Evolutionary conservation across 2,888 invertebrate species (phyloP).

Genomic region (Sesia apiformis): DNA sequence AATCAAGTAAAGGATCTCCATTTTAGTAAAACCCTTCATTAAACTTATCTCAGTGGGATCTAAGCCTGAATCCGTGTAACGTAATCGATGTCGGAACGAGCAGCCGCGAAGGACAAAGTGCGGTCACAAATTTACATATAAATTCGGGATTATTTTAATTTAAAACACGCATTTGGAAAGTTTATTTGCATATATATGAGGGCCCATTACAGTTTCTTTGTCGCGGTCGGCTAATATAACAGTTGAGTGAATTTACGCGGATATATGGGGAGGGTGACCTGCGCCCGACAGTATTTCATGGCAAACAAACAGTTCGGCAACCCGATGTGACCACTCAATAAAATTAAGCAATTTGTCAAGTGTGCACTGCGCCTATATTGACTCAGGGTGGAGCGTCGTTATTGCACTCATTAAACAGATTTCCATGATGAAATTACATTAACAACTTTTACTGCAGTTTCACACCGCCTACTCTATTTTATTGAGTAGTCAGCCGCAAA

Average conservation of each 20-base stretch:
- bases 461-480: conserved; percentile 14
- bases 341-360: conserved; percentile 69
- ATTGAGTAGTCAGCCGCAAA: conserved; percentile 9
- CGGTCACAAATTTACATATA: conserved; percentile 70
- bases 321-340: conserved; percentile 59
- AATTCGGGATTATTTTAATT: conserved; percentile 72
- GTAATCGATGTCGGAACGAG: conserved; percentile 65
- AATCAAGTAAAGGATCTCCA: conserved; percentile 45
- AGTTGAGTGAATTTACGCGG: conserved; percentile 46
- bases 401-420: conserved; percentile 36
- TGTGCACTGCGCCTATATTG: conserved; percentile 48
- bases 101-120: conserved; percentile 66
- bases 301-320: conserved; percentile 33
- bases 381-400: conserved; percentile 37
- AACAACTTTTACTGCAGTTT: conserved; percentile 15
- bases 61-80: conserved; percentile 59
- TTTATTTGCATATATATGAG: conserved; percentile 69
- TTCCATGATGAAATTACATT: conserved; percentile 32
- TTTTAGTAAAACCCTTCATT: conserved; percentile 59
- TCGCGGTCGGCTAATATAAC: conserved; percentile 46
- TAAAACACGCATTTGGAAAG: conserved; percentile 60
- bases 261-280: conserved; percentile 16
- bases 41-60: conserved; percentile 58
- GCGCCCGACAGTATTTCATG: conserved; percentile 22
- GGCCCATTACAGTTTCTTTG: conserved; percentile 60